Evolutionary conservation across 2,113 vertebrate species (phyloP).

Genomic region (Australoheros scitulus): DNA sequence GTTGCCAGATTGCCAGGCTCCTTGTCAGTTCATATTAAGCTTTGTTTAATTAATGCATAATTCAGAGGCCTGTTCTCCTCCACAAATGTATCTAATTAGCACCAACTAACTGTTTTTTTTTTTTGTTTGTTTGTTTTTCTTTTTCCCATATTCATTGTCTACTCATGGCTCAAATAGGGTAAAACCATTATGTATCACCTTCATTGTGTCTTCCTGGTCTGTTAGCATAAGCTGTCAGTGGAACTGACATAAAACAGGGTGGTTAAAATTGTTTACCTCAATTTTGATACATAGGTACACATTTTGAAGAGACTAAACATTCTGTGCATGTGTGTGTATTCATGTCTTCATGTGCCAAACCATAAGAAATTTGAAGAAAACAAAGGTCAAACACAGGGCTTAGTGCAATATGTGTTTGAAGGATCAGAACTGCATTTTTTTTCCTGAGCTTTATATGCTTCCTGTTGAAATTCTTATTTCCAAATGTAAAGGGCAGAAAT

Average conservation of each 20-base stretch:
- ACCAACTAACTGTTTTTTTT: constrained; percentile 41
- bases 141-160: constrained; percentile 5
- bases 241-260: constrained; percentile 47
- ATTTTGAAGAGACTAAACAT: constrained; percentile 46
- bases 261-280: constrained; percentile 62
- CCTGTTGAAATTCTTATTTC: not conserved
- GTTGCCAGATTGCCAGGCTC: constrained; percentile 70
- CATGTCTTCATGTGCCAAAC: constrained; percentile 3
- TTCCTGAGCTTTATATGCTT: not conserved
- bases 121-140: not conserved
- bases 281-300: constrained; percentile 39
- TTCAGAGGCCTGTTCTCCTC: constrained; percentile 65
- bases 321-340: constrained; percentile 1
- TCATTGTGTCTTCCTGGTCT: constrained; percentile 23
- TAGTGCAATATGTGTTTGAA: not conserved
- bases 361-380: constrained; percentile 28
- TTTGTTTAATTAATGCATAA: constrained; percentile 75
- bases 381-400: not conserved
- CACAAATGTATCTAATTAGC: constrained; percentile 69
- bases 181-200: constrained; percentile 2
- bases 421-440: not conserved
- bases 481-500: not conserved
- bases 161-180: constrained; percentile 13
- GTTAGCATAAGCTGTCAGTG: constrained; percentile 60
- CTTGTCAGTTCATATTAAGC: constrained; percentile 74